Conservation (phyloP, 2,888 invertebrate genomes). For the Cyclophora albipunctata region DNA sequence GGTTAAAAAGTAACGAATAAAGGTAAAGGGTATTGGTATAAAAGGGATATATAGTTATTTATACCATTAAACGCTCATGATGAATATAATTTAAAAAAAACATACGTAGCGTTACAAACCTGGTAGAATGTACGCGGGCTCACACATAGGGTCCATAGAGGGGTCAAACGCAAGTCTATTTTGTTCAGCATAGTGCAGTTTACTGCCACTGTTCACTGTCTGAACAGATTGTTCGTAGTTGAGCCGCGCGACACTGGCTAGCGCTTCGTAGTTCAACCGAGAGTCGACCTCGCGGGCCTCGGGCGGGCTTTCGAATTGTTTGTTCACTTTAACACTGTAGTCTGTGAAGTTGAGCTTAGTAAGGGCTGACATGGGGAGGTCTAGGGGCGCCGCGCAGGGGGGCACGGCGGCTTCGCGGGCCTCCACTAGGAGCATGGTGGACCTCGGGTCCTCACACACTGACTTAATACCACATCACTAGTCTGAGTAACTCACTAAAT, state of each 20-base stretch:
- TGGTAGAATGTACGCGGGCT: constrained; percentile 56
- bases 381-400: constrained; percentile 61
- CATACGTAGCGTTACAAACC: constrained; percentile 32
- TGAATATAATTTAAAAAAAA: no score
- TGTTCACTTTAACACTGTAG: constrained; percentile 68
- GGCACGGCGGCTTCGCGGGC: constrained; percentile 83
- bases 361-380: constrained; percentile 63
- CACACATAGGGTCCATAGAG: constrained; percentile 50
- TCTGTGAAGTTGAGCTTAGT: constrained; percentile 66
- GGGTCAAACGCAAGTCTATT: constrained; percentile 57
- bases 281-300: constrained; percentile 47
- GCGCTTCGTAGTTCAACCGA: constrained; percentile 54
- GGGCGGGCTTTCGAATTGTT: constrained; percentile 42
- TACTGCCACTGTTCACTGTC: constrained; percentile 30
- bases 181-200: constrained; percentile 56
- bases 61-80: no score
- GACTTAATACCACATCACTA: not conserved
- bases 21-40: no score
- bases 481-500: not conserved
- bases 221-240: constrained; percentile 50
- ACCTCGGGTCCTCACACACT: constrained; percentile 53
- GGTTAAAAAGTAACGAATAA: no score
- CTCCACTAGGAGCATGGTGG: constrained; percentile 86
- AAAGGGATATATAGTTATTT: no score
- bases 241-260: constrained; percentile 52